Evolutionary conservation across 2,888 invertebrate genomes (phyloP).

Genomic region (Odontocerum albicorne): DNA sequence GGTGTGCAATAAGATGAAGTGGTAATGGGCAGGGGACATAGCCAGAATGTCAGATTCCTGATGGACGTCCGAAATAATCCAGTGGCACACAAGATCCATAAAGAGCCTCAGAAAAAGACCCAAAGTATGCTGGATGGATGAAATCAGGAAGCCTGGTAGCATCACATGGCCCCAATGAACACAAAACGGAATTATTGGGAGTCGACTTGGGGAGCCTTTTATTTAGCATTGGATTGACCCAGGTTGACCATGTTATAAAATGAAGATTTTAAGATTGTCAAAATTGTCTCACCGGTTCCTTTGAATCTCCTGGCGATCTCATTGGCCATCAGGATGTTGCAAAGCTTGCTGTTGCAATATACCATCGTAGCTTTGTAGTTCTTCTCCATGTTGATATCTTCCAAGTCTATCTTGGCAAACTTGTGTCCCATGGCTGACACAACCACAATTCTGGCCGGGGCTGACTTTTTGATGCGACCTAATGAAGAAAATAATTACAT

Average conservation of each 20-base stretch:
- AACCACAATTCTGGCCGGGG: constrained; percentile 51
- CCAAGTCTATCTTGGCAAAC: constrained; percentile 45
- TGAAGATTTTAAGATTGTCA: background rate
- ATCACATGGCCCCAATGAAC: too few relatives aligned
- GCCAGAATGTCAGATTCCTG: too few relatives aligned
- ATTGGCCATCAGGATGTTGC: constrained; percentile 52
- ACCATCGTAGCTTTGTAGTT: constrained; percentile 39
- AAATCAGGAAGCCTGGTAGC: too few relatives aligned
- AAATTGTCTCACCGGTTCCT: constrained; percentile 41
- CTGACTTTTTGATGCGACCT: constrained; percentile 49
- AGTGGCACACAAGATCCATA: too few relatives aligned
- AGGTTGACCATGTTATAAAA: background rate
- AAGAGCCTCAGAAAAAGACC: too few relatives aligned
- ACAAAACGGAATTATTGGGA: too few relatives aligned
- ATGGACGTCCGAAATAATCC: too few relatives aligned
- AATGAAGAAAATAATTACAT: constrained; percentile 46
- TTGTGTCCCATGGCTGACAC: constrained; percentile 54
- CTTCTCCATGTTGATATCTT: constrained; percentile 35
- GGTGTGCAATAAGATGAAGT: too few relatives aligned
- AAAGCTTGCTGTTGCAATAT: constrained; percentile 54
- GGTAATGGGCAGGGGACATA: too few relatives aligned
- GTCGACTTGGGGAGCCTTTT: too few relatives aligned
- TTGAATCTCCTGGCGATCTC: constrained; percentile 50
- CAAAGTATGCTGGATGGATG: too few relatives aligned
- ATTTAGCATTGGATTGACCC: too few relatives aligned